phyloP scores from a whole-genome alignment of 2,797 vertebrate genomes.

The Argentina silus region DNA sequence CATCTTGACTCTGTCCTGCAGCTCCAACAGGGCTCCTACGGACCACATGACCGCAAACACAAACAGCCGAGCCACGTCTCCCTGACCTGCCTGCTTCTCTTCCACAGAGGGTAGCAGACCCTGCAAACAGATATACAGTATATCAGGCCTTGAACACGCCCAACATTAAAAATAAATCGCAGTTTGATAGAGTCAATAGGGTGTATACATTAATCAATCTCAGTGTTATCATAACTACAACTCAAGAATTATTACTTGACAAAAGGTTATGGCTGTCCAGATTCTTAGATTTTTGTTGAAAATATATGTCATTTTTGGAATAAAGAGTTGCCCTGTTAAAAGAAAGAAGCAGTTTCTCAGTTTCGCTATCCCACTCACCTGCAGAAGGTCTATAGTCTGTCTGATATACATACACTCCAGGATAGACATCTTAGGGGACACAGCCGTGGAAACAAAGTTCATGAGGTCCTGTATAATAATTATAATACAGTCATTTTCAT shows the following conservation, averaged over 20 bases:
- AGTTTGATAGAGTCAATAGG: too few species aligned
- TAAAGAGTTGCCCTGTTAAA: background rate
- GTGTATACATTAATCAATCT: too few species aligned
- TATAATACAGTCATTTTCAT: background rate
- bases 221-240: too few species aligned
- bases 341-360: background rate
- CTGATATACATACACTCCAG: slow-evolving; percentile 89
- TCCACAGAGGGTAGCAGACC: slow-evolving; percentile 75
- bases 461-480: slow-evolving; percentile 75
- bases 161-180: too few species aligned
- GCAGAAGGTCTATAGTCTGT: slow-evolving; percentile 85
- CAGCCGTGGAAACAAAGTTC: slow-evolving; percentile 81
- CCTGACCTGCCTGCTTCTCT: slow-evolving; percentile 71
- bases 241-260: too few species aligned
- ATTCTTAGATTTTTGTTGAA: too few species aligned
- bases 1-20: slow-evolving; percentile 82
- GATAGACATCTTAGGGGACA: slow-evolving; percentile 83
- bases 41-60: slow-evolving; percentile 87
- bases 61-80: slow-evolving; percentile 76
- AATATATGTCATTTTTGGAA: background rate
- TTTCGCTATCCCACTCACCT: slow-evolving; percentile 67
- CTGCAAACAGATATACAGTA: slow-evolving; percentile 52
- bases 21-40: slow-evolving; percentile 82
- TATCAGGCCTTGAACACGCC: too few species aligned
- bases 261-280: too few species aligned